Evolutionary conservation across 2,113 vertebrate species (phyloP).

Genomic region (Chelonoidis abingdonii): DNA sequence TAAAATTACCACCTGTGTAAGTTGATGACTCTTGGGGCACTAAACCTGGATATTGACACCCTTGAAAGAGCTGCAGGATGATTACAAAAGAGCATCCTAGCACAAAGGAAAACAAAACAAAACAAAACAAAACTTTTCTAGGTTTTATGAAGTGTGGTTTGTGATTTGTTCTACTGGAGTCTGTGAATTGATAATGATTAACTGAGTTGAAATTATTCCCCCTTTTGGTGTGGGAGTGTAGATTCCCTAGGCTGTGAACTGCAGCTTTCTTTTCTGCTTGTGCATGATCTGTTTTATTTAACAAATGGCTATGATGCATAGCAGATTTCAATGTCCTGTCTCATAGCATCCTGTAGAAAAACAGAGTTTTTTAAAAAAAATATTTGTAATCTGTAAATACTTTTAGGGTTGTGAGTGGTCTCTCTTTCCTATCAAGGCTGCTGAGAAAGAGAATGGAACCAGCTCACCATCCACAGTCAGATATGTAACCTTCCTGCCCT

Average conservation of each 20-base stretch:
- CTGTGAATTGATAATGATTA: not conserved
- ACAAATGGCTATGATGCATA: not conserved
- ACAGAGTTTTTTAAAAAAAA: constrained; percentile 52
- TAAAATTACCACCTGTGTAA: not conserved
- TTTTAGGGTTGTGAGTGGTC: constrained; percentile 46
- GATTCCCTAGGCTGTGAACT: not conserved
- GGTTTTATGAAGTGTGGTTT: not conserved
- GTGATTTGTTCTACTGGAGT: not conserved
- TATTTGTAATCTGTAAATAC: not conserved
- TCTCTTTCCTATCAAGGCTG: constrained; percentile 54
- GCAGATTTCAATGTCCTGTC: constrained; percentile 10
- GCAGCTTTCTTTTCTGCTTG: not conserved
- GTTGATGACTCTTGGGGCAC: not conserved
- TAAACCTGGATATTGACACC: not conserved
- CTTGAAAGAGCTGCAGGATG: not conserved
- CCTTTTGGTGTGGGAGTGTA: not conserved
- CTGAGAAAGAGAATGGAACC: constrained; percentile 31
- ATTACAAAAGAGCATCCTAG: not conserved
- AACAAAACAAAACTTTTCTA: not conserved
- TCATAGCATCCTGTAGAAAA: constrained; percentile 51
- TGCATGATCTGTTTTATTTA: constrained; percentile 2
- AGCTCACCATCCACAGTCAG: constrained; percentile 43
- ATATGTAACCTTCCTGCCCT: constrained; percentile 7
- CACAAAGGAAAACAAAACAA: not conserved
- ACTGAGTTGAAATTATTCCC: not conserved